Conservation (phyloP, 2,888 invertebrate genomes). For the Hyalella azteca region DNA sequence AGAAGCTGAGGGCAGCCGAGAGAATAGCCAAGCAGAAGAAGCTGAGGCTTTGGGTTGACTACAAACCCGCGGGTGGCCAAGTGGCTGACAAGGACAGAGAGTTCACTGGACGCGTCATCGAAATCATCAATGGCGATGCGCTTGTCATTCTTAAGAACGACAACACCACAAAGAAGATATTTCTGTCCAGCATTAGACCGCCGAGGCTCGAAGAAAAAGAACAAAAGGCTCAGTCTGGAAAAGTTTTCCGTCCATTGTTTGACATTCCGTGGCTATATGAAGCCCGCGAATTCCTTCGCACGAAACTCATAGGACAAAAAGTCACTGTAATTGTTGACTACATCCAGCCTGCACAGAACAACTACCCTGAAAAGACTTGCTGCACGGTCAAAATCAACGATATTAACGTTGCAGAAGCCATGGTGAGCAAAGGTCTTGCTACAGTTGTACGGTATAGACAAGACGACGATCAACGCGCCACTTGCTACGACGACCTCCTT, state of each 20-base stretch:
- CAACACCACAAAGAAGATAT: constrained; percentile 85
- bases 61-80: constrained; percentile 75
- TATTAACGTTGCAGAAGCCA: constrained; percentile 86
- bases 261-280: constrained; percentile 99
- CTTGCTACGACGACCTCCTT: constrained; percentile 88
- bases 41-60: constrained; percentile 90
- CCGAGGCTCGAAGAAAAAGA: constrained; percentile 72
- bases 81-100: constrained; percentile 77
- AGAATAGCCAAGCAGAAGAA: constrained; percentile 85
- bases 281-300: constrained; percentile 93
- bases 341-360: constrained; percentile 91
- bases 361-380: constrained; percentile 93
- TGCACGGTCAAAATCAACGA: constrained; percentile 88
- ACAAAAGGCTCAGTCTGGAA: constrained; percentile 43
- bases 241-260: constrained; percentile 83
- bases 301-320: constrained; percentile 93
- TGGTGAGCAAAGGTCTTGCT: constrained; percentile 89
- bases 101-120: constrained; percentile 81
- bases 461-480: constrained; percentile 94
- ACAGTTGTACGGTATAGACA: constrained; percentile 91
- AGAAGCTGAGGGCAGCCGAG: constrained; percentile 83
- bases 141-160: constrained; percentile 81
- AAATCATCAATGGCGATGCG: constrained; percentile 94
- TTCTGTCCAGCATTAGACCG: constrained; percentile 92
- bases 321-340: constrained; percentile 93